Evolutionary conservation across 2,888 invertebrate genomes (phyloP), one percentile per base, ranked within the genome.

Genomic region (Polyommatus iphigenia): DNA sequence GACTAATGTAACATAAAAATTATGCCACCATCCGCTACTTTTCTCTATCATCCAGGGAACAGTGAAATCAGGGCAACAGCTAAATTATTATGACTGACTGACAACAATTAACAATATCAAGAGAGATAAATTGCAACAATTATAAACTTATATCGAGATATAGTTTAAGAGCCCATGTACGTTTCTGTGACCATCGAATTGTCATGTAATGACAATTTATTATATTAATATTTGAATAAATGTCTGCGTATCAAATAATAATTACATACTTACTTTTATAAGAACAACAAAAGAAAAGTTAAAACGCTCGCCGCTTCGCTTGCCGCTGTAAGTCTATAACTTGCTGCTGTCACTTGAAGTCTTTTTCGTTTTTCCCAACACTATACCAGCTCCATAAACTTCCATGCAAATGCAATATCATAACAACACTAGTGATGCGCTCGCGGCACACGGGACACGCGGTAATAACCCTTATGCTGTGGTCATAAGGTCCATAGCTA

Each of bases 391-490:
- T 57, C 72, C 59, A 73, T 77, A 73, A 77, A 77, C 54, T 72
- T 77, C 77, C 77, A 77, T 41, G 54, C 71, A 77, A 72, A 77
- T 36, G 32, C 71, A 72, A 71, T 72, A 77, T 77, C 72, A 77
- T 72, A 59, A 57, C 72, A 57, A 77, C 13, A 71, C 29, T 77
- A 73, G 36, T 36, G 32, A 7, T 75, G 50, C 75, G 18, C 18
- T 50, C 50, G 24, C 1, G 3, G 4, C 24, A 46, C 29, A 29
- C 15, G 13, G 1, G 15, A 24, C 29, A 29, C 2, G 50, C 75
- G 50, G 24, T 75, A 24, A 24, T 0, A 2, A 13, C 32, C 50
- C 54, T 54, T 73, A 46, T 20, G 4, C 13, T 7, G 15, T 29
- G 0, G 2, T 18, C 29, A 32, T 75, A 54, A 24, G 50, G 5